phyloP scores from a whole-genome alignment of 2,113 vertebrate species.

The Takifugu flavidus region DNA sequence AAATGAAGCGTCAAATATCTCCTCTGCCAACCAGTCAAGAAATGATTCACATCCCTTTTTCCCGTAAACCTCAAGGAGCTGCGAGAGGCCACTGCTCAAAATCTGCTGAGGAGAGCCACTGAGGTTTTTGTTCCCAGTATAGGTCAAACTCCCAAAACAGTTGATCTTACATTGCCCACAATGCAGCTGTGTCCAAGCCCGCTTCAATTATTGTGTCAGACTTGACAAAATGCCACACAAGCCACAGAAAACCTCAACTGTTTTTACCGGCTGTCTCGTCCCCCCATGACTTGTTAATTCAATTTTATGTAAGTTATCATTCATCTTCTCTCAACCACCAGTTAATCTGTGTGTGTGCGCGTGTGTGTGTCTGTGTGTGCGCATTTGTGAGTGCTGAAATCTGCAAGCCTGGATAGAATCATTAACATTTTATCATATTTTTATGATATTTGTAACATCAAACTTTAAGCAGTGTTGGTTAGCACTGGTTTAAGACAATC shows the following conservation, averaged over 20 bases:
- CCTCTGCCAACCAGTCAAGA: not conserved
- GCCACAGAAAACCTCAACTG: not conserved
- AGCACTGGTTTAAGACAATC: no score
- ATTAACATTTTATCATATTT: no score
- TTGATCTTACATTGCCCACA: not conserved
- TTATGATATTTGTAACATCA: no score
- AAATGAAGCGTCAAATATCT: constrained; percentile 4
- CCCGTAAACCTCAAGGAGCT: not conserved
- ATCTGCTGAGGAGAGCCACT: no score
- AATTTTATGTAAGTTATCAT: not conserved
- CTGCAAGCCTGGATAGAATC: no score
- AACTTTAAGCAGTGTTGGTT: no score
- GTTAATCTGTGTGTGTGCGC: no score
- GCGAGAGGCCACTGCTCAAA: no score
- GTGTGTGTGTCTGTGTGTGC: no score
- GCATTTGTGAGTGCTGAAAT: no score
- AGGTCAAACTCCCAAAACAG: not conserved
- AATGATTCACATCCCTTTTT: not conserved
- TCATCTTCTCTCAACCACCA: no score
- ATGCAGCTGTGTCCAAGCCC: constrained; percentile 8
- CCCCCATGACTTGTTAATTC: not conserved
- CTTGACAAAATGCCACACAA: not conserved
- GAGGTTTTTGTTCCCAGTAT: not conserved
- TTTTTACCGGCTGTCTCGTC: constrained; percentile 3
- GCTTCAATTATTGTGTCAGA: not conserved